Percentiles rank a stretch among this genome's conserved stretches.
Conservation (phyloP, 2,797 vertebrate genomes). For the Miichthys miiuy region DNA sequence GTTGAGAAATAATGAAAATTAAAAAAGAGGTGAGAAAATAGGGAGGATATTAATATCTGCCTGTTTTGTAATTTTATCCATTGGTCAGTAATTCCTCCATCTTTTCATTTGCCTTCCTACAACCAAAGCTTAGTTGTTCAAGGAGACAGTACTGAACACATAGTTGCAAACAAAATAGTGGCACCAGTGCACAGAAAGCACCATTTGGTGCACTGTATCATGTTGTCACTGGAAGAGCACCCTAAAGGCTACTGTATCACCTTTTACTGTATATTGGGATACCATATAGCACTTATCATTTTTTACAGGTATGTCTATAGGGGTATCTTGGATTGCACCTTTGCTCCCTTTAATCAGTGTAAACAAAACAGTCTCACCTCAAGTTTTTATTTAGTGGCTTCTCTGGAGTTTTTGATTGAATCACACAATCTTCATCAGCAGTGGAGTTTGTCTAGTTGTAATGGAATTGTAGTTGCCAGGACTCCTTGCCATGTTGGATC, state of each 20-base stretch:
- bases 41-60: neutral
- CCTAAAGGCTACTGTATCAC: no score
- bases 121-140: neutral
- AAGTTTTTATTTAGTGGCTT: neutral
- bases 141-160: neutral
- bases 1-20: constrained; percentile 1
- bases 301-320: no score
- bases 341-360: neutral
- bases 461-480: neutral
- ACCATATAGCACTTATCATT: neutral
- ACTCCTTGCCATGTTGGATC: neutral
- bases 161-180: neutral
- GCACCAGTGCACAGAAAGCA: neutral
- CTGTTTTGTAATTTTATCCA: neutral
- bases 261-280: neutral
- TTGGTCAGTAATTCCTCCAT: neutral
- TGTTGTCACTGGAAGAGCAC: neutral
- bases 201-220: neutral
- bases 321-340: no score
- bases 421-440: neutral
- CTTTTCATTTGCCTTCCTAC: neutral
- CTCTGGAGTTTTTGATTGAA: neutral
- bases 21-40: neutral
- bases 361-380: constrained; percentile 1
- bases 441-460: neutral